Conservation (phyloP, 2,797 vertebrate species). For the Champsocephalus gunnari region DNA sequence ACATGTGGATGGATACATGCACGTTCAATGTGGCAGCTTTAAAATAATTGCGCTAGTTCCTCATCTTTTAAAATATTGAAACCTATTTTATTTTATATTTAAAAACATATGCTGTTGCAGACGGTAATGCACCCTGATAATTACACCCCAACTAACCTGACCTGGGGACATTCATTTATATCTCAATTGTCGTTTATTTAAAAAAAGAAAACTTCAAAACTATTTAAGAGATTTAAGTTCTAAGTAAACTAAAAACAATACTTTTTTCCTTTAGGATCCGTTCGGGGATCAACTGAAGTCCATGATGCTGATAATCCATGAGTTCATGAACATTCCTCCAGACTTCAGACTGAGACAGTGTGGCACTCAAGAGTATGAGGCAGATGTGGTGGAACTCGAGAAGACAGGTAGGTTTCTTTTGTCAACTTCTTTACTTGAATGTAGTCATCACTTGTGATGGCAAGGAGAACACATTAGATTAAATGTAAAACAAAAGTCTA, state of each 20-base stretch:
- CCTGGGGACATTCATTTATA: neutral
- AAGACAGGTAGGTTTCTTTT: constrained; percentile 78
- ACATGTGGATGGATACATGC: too few species aligned
- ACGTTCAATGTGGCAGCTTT: too few species aligned
- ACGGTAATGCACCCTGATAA: neutral
- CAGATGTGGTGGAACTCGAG: constrained; percentile 88
- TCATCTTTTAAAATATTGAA: neutral
- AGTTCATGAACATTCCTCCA: constrained; percentile 60
- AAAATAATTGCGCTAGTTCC: too few species aligned
- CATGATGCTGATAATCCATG: constrained; percentile 90
- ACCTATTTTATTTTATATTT: too few species aligned
- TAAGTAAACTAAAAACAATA: neutral
- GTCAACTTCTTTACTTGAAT: neutral
- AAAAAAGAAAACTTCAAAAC: neutral
- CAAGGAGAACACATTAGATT: neutral
- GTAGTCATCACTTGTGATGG: neutral
- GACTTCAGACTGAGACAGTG: constrained; percentile 67
- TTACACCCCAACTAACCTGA: neutral
- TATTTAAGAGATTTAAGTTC: neutral
- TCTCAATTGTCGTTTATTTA: neutral
- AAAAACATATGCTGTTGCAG: neutral
- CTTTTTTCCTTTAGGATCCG: constrained; percentile 86
- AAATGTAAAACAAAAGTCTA: neutral
- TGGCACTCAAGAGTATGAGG: constrained; percentile 91
- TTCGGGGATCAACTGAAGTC: constrained; percentile 88